Conservation (phyloP, 2,797 vertebrate genomes). For the Smutsia gigantea region DNA sequence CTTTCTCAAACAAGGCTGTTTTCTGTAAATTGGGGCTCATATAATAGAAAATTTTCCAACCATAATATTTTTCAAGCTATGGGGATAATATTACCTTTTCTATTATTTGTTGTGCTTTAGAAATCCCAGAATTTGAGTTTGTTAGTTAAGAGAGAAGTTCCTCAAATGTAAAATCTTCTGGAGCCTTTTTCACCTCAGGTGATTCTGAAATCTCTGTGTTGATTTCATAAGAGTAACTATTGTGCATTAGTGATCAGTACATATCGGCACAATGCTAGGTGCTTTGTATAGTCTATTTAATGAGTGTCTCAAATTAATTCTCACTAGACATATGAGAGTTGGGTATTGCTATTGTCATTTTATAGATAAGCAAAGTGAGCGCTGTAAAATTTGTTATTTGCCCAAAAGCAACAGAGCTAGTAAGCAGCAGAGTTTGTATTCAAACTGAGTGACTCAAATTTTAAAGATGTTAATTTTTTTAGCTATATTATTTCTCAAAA, state of each 20-base stretch:
- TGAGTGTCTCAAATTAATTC: background rate
- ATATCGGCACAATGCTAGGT: background rate
- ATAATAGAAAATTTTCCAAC: background rate
- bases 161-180: background rate
- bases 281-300: background rate
- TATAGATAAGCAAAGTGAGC: background rate
- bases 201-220: background rate
- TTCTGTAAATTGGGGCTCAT: background rate
- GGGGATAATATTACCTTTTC: background rate
- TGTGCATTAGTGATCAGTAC: background rate
- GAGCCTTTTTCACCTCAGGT: background rate
- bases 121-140: background rate
- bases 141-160: background rate
- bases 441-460: background rate
- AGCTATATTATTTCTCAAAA: background rate
- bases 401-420: background rate
- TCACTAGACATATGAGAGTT: background rate
- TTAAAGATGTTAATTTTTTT: constrained; percentile 26
- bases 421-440: background rate
- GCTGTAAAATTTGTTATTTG: background rate
- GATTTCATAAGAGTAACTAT: background rate
- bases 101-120: background rate
- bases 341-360: background rate
- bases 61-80: background rate
- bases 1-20: background rate